phyloP scores from a whole-genome alignment of 2,797 vertebrate genomes.

The Fistularia tabacaria region DNA sequence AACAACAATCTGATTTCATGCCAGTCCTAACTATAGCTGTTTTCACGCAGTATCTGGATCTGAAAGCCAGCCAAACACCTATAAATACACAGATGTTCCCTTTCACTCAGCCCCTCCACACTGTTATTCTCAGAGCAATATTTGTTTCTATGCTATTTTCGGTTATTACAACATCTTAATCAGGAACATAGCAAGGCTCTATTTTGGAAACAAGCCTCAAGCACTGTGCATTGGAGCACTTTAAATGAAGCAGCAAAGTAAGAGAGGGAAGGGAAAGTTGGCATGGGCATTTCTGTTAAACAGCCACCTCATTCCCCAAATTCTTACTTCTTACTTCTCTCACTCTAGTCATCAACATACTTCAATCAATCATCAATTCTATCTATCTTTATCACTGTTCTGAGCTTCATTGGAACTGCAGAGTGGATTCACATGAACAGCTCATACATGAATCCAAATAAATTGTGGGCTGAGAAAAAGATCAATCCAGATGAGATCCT shows the following conservation, averaged over 20 bases:
- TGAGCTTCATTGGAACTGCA: constrained; percentile 30
- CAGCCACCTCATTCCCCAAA: constrained; percentile 41
- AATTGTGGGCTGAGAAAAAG: constrained; percentile 6
- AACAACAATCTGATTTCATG: constrained; percentile 53
- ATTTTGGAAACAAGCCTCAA: constrained; percentile 12
- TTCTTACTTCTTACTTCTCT: constrained; percentile 21
- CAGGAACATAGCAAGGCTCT: constrained; percentile 2
- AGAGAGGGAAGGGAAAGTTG: constrained; percentile 16
- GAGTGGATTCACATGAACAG: constrained; percentile 29
- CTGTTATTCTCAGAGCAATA: constrained; percentile 22
- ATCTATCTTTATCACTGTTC: constrained; percentile 27
- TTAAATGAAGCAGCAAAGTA: constrained; percentile 13
- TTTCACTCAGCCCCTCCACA: constrained; percentile 20
- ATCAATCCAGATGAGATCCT: constrained; percentile 50
- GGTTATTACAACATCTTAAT: neutral
- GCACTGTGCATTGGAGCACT: constrained; percentile 8
- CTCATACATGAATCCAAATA: constrained; percentile 34
- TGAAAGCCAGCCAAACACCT: constrained; percentile 40
- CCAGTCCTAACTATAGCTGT: constrained; percentile 53
- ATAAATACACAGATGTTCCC: constrained; percentile 55
- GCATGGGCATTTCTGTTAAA: constrained; percentile 7
- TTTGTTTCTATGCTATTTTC: constrained; percentile 37
- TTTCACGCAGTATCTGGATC: constrained; percentile 36
- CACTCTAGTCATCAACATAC: neutral
- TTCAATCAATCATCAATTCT: constrained; percentile 14